Base-by-base conservation (phyloP, 2,113 vertebrate species). In the Lasiurus borealis region DNA sequence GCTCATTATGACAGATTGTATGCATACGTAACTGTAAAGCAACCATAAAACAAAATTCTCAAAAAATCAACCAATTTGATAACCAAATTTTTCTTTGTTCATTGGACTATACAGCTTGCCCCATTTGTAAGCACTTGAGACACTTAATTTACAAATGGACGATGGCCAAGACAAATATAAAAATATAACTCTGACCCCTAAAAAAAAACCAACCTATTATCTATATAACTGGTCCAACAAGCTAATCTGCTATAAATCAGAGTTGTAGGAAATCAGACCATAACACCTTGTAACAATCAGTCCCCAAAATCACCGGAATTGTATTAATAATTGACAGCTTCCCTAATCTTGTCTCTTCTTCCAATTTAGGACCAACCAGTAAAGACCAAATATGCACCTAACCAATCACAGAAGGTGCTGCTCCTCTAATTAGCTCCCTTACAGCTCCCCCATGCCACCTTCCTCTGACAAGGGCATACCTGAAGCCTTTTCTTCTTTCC, bases 11-110 rank as follows among this genome's bases (percentile, higher is more conserved):
- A 95, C 13, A 81, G 13, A 80, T 77, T 73, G 52, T 83, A 8
- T 81, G 15, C 40, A 40, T 72, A 31, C 40, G 2, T 83, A 85
- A 73, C 34, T 66, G 21, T 29, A 77, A 46, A 36, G 59, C 23
- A 97, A 52, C 40, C 82, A 76, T 73, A 77, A 72, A 90, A 9
- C 89, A 29, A 88, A 69, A 76, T 92, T 77, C 76, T 66, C 75
- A 76, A 76, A 62, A 85, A 10, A 13, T 92, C 82, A 80, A 48
- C 62, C 78, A 91, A 75, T 85, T 40, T 95, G 44, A 25, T 21
- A 75, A 52, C 59, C 10, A 27, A 48, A 34, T 64, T 85, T 69
- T 75, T 73, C 46, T 89, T 91, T 85, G 5, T 86, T 90, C 34
- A 57, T 84, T 57, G 25, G 34, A 64, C 48, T 69, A 52, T 52